A percentile compares a stretch with the other conserved stretches of the same genome.
Conservation (phyloP, 2,113 vertebrate genomes). For the Bufo gargarizans region DNA sequence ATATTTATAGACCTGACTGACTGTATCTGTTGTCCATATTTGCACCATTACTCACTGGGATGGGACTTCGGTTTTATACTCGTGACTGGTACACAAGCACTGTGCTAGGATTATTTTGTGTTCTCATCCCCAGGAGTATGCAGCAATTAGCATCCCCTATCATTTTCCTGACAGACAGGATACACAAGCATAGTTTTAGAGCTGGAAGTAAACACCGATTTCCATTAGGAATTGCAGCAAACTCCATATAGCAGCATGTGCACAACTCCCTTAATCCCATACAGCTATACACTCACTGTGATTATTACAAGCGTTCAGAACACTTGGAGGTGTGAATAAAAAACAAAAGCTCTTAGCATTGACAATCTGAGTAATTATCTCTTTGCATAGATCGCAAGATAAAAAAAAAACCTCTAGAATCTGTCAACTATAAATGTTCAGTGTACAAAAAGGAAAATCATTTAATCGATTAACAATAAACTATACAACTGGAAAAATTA, state of each 20-base stretch:
- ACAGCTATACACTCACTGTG: constrained; percentile 8
- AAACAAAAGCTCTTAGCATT: constrained; percentile 18
- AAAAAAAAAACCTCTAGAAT: neutral
- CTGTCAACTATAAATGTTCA: neutral
- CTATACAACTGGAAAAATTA: neutral
- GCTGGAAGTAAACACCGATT: neutral
- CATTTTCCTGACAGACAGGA: constrained; percentile 21
- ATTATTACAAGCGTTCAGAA: constrained; percentile 24
- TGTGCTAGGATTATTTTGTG: constrained; percentile 4
- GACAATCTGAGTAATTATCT: constrained; percentile 10
- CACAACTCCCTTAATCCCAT: neutral
- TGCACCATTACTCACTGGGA: neutral
- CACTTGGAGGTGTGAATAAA: neutral
- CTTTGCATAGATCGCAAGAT: neutral
- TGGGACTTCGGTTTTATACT: neutral
- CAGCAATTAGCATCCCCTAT: constrained; percentile 2
- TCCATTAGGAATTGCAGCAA: constrained; percentile 32
- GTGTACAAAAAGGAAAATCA: neutral
- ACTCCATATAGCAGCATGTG: neutral
- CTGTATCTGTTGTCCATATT: neutral
- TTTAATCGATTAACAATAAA: neutral
- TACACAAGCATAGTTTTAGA: constrained; percentile 11
- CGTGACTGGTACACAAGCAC: neutral
- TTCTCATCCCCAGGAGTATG: neutral
- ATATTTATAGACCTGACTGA: no score